A percentile compares a stretch with the other conserved stretches of the same genome.
Evolutionary conservation across 2,113 vertebrate species (phyloP).

Genomic region (Mohoua ochrocephala): DNA sequence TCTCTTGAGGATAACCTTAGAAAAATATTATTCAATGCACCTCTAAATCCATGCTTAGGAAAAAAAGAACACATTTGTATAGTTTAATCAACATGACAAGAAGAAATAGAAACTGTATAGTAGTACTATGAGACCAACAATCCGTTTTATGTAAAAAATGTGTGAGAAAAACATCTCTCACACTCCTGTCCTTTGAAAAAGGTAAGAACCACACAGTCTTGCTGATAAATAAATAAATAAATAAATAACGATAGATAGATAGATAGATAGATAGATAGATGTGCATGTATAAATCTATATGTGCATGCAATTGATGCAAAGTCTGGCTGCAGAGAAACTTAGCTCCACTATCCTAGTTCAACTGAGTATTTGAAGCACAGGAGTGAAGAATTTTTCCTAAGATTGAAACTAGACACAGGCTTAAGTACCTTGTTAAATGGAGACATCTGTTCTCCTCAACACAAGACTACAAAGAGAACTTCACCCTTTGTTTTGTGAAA

Average conservation of each 20-base stretch:
- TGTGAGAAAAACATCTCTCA: background rate
- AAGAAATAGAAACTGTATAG: background rate
- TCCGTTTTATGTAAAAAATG: background rate
- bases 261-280: background rate
- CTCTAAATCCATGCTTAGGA: background rate
- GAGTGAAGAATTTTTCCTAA: background rate
- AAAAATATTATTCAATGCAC: background rate
- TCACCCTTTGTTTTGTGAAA: conserved; percentile 19
- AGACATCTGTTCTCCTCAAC: background rate
- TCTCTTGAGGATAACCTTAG: background rate
- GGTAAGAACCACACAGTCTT: background rate
- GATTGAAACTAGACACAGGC: background rate
- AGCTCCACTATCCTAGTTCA: background rate
- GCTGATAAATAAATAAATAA: background rate
- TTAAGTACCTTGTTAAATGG: background rate
- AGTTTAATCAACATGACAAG: background rate
- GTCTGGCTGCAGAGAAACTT: background rate
- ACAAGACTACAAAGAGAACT: background rate
- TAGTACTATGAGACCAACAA: background rate
- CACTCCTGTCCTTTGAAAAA: background rate
- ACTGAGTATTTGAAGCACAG: background rate
- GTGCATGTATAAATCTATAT: accelerated
- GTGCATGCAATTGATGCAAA: background rate
- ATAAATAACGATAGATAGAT: too few relatives aligned
- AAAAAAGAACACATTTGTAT: background rate